Evolutionary conservation across 2,113 vertebrate species (phyloP), one percentile per base, ranked within the genome.

Genomic region (Tragelaphus scriptus): DNA sequence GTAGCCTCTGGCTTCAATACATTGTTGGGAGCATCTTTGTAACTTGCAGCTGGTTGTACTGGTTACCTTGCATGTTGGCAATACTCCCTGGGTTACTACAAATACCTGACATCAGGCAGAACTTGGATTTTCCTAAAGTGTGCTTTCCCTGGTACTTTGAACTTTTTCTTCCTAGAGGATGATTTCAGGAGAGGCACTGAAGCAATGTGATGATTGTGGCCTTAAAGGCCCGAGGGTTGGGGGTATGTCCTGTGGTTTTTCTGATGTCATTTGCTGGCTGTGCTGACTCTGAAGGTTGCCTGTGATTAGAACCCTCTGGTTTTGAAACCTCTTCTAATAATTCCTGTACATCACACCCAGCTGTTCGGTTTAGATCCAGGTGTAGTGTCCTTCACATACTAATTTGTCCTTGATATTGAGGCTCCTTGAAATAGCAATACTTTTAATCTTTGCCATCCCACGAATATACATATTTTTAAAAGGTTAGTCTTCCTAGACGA

Each of bases 161-260:
- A 14, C 36, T 3, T 7, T 68, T 16, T 11, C 30, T 61, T 32
- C 17, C 13, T 15, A 1, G 71, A 44, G n/a, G 56, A 1, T n/a
- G 4, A 4, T n/a, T n/a, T 44, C 13, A n/a, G 58, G 32, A 13
- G 4, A 17, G 3, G 19, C 26, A 3, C 14, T 14, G 44, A 79
- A 30, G 44, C 1, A 0, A 36, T 3, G 19, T 16, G 1, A 25
- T 21, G 19, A 23, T 2, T 9, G 26, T 44, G 47, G 26, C 44
- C 26, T 1, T 12, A 12, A 6, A 7, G 6, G 5, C n/a, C 5
- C 0, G 12, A 30, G 47, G 13, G 47, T 4, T 26, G 36, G 53
- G 36, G 77, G 30, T 28, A 32, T 63, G 53, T 16, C 80, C 55
- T 56, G 15, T 0, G n/a, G 47, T 3, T 55, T 80, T 88, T 55